Percentiles rank a stretch among this genome's conserved stretches.
Conservation (phyloP, 2,113 vertebrate genomes). For the Rhinoderma darwinii region DNA sequence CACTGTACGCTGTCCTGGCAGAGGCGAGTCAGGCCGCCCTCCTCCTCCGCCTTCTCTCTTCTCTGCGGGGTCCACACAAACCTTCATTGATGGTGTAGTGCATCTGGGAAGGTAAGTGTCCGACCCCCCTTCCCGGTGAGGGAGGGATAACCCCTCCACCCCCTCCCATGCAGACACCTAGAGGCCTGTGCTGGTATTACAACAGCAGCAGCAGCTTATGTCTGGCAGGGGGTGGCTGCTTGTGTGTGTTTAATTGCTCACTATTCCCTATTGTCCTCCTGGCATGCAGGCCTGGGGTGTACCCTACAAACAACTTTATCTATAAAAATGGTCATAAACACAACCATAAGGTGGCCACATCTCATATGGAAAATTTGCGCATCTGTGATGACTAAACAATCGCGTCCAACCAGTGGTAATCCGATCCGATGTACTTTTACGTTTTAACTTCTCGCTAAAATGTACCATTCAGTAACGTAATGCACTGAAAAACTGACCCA, state of each 20-base stretch:
- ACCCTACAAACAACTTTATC: neutral
- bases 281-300: neutral
- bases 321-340: neutral
- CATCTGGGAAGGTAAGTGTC: slow-evolving; percentile 70
- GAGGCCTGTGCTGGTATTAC: slow-evolving; percentile 7
- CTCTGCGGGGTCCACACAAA: slow-evolving; percentile 49
- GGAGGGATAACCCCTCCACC: neutral
- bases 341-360: neutral
- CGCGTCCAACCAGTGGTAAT: too few relatives aligned
- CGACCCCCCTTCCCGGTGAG: neutral
- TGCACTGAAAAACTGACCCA: too few relatives aligned
- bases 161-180: neutral
- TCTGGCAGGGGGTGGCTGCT: slow-evolving; percentile 15
- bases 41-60: neutral
- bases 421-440: too few relatives aligned
- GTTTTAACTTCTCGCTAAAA: too few relatives aligned
- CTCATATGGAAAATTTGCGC: too few relatives aligned
- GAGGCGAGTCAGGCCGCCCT: slow-evolving; percentile 29
- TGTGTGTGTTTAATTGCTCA: slow-evolving; percentile 42
- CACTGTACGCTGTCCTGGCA: slow-evolving; percentile 8
- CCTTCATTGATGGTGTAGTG: slow-evolving; percentile 72
- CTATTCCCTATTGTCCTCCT: slow-evolving; percentile 50
- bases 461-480: too few relatives aligned
- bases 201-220: slow-evolving; percentile 22
- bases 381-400: too few relatives aligned